Percentiles rank a stretch among this genome's conserved stretches.
Conservation (phyloP, 2,797 vertebrate genomes). For the Macropodus opercularis region DNA sequence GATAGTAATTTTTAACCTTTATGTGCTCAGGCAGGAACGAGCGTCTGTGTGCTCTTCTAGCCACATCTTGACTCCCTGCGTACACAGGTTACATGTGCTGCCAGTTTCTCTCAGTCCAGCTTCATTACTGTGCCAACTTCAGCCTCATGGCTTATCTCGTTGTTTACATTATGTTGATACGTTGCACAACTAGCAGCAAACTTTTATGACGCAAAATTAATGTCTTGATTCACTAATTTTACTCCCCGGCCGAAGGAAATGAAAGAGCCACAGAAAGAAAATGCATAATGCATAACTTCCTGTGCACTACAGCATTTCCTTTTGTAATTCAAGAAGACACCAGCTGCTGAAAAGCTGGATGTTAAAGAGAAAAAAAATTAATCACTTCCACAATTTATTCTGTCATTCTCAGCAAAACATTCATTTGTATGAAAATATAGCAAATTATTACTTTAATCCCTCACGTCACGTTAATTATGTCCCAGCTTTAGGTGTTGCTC, state of each 20-base stretch:
- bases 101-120: background rate
- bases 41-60: slow-evolving; percentile 26
- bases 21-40: slow-evolving; percentile 43
- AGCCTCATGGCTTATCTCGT: too few species aligned
- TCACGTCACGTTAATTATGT: slow-evolving; percentile 20
- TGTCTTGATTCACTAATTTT: background rate
- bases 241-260: background rate
- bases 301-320: background rate
- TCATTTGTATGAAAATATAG: slow-evolving; percentile 5
- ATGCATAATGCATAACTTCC: too few species aligned
- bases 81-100: background rate
- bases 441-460: slow-evolving; percentile 8
- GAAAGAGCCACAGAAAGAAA: background rate
- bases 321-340: background rate
- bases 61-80: slow-evolving; percentile 30
- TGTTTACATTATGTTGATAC: too few species aligned
- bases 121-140: too few species aligned
- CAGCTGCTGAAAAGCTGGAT: background rate
- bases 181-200: background rate
- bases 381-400: background rate
- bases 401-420: background rate
- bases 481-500: background rate
- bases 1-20: slow-evolving; percentile 65
- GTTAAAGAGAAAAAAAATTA: background rate
- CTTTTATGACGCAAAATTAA: too few species aligned